Evolutionary conservation across 2,888 invertebrate genomes (phyloP).

Genomic region (Atrina japonica): DNA sequence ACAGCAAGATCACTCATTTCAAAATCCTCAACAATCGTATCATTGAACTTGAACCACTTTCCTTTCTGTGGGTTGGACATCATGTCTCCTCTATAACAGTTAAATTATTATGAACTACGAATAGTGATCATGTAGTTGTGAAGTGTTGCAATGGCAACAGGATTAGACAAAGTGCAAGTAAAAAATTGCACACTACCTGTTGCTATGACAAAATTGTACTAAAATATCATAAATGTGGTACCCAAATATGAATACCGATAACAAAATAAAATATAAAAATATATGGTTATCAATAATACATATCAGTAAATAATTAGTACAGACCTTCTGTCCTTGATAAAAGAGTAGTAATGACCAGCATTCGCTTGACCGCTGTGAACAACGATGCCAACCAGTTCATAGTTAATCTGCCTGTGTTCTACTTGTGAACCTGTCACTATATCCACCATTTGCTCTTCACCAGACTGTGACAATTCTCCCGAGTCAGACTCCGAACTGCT

Average conservation of each 20-base stretch:
- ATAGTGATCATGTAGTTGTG: too few species aligned
- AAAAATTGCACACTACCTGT: too few species aligned
- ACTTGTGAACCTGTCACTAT: constrained; percentile 56
- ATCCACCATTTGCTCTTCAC: constrained; percentile 51
- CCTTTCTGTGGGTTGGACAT: constrained; percentile 79
- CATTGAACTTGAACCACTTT: constrained; percentile 83
- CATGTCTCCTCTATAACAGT: constrained; percentile 77
- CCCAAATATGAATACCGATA: too few species aligned
- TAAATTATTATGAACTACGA: neutral
- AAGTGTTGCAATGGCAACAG: too few species aligned
- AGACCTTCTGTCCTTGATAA: constrained; percentile 81
- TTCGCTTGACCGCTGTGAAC: constrained; percentile 83
- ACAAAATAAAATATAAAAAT: too few species aligned
- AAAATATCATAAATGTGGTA: too few species aligned
- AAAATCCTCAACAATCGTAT: constrained; percentile 82
- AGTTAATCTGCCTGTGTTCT: constrained; percentile 76
- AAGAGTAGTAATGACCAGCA: constrained; percentile 83
- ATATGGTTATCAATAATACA: too few species aligned
- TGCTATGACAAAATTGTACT: neutral
- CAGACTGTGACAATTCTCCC: constrained; percentile 31
- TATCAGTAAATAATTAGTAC: too few species aligned
- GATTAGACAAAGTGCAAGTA: too few species aligned
- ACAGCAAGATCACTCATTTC: constrained; percentile 81
- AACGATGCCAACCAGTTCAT: constrained; percentile 82
- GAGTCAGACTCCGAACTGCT: constrained; percentile 50